These are phyloP conservation scores for Lamprologus sp. DNA, from an alignment of 2,113 vertebrate species.

Conservation along the genomic window DNA sequence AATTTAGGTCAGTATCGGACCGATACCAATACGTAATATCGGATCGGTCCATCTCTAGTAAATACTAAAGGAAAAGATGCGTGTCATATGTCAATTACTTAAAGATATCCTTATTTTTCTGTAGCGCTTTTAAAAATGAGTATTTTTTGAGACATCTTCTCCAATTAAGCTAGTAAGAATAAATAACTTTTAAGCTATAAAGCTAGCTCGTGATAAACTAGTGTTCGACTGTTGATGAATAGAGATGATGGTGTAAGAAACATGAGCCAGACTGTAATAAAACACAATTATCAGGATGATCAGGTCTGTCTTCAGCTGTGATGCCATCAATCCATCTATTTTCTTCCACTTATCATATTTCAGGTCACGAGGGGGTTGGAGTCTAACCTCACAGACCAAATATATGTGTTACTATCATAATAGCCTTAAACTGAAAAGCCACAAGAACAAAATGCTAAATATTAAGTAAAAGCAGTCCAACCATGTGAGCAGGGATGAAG, in stretches of 20 bases:
- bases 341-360: background rate
- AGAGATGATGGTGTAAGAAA: background rate
- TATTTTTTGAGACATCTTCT: background rate
- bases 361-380: background rate
- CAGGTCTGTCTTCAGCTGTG: background rate
- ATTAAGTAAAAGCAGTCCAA: background rate
- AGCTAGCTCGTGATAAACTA: background rate
- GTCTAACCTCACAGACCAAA: background rate
- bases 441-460: background rate
- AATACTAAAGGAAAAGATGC: background rate
- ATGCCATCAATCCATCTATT: background rate
- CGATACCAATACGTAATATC: too few relatives aligned
- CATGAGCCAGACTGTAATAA: background rate
- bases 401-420: background rate
- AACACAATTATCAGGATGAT: background rate
- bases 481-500: background rate
- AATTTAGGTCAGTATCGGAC: too few relatives aligned
- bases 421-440: background rate
- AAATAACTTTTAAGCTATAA: background rate
- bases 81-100: fast-evolving
- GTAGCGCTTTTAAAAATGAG: background rate
- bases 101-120: background rate
- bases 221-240: background rate
- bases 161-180: background rate
- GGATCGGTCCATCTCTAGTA: background rate